These are phyloP conservation scores for Lagenorhynchus albirostris DNA, from an alignment of 2,113 vertebrate species.

Conservation along the genomic window DNA sequence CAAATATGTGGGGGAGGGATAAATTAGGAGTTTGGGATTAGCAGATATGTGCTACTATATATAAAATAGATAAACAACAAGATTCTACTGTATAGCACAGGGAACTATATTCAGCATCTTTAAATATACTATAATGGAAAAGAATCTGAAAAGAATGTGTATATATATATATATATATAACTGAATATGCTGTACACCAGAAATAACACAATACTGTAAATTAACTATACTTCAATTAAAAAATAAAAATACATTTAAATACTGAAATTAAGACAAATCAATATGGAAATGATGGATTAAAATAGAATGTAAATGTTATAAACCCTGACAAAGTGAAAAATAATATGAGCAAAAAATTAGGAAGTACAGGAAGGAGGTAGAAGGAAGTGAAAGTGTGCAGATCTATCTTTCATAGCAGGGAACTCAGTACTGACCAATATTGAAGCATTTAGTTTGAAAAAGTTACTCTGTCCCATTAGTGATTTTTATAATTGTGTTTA, in stretches of 20 bases:
- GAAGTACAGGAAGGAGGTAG: neutral
- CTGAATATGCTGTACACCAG: neutral
- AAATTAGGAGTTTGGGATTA: neutral
- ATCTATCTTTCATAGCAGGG: neutral
- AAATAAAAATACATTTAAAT: neutral
- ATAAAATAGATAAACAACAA: neutral
- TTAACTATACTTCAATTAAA: neutral
- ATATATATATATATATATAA: neutral
- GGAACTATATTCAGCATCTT: neutral
- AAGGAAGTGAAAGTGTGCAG: neutral
- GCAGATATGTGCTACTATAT: neutral
- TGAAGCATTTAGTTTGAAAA: neutral
- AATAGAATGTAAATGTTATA: neutral
- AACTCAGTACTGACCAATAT: neutral
- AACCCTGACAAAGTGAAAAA: neutral
- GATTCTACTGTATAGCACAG: neutral
- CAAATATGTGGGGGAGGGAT: no score
- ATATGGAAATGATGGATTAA: neutral
- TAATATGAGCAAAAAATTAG: neutral
- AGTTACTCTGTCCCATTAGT: neutral
- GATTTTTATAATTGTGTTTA: constrained; percentile 22
- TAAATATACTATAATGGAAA: neutral
- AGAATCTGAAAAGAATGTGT: neutral
- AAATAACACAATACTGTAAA: neutral
- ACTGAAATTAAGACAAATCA: neutral